Percentiles rank a stretch among this genome's conserved stretches.
These are phyloP conservation scores for Sakesphorus luctuosus DNA, from an alignment of 2,113 vertebrate species.

Conservation along the genomic window DNA sequence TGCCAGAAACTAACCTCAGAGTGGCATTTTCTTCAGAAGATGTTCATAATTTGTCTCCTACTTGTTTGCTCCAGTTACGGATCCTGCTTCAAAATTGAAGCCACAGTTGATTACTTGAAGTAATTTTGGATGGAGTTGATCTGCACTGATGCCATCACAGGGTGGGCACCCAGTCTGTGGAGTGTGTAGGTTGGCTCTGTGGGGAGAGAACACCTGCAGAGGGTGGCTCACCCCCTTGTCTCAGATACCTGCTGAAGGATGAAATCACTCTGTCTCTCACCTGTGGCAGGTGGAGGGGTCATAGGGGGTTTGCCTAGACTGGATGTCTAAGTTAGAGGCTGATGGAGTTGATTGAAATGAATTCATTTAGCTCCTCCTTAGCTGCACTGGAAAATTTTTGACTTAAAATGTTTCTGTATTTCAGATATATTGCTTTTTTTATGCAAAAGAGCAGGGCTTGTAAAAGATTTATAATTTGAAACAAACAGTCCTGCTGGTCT, in stretches of 20 bases:
- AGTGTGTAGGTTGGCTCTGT: neutral
- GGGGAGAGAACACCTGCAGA: neutral
- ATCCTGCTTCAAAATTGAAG: conserved; percentile 65
- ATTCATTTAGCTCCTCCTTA: conserved; percentile 36
- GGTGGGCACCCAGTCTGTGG: neutral
- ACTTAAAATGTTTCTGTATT: conserved; percentile 72
- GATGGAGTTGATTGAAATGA: neutral
- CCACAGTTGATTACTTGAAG: conserved; percentile 62
- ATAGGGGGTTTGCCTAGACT: neutral
- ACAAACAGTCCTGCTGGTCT: conserved; percentile 69
- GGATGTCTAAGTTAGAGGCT: neutral
- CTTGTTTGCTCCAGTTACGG: conserved; percentile 22
- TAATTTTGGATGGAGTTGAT: conserved; percentile 36
- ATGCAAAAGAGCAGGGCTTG: conserved; percentile 62
- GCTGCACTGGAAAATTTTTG: conserved; percentile 70
- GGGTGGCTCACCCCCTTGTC: neutral
- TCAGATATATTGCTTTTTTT: conserved; percentile 54
- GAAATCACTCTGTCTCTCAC: neutral
- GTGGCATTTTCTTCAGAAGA: conserved; percentile 8
- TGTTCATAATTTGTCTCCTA: neutral
- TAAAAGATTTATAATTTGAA: conserved; percentile 73
- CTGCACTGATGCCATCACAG: neutral
- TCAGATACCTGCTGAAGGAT: neutral
- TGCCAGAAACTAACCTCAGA: conserved; percentile 28
- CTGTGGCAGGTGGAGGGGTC: neutral